A percentile compares a stretch with the other conserved stretches of the same genome.
Conservation (phyloP, 2,888 invertebrate genomes). For the Carabus problematicus region DNA sequence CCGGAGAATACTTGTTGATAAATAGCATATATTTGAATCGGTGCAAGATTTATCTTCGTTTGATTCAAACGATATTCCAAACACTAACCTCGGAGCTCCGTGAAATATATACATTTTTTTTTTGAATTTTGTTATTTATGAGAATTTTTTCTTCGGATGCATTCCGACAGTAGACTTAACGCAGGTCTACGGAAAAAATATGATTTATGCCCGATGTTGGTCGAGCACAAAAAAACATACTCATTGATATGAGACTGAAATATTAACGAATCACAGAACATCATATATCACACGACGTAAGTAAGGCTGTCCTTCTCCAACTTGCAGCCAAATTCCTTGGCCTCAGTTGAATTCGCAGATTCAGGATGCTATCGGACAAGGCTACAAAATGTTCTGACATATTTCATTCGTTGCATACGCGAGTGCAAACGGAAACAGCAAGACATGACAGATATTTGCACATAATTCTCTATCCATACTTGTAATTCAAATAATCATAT, state of each 20-base stretch:
- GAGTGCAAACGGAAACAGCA: constrained; percentile 14
- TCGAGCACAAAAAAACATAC: constrained; percentile 32
- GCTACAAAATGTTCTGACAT: not conserved
- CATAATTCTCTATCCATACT: too few relatives aligned
- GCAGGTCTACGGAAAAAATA: constrained; percentile 30
- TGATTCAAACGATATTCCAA: constrained; percentile 38
- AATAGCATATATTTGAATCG: constrained; percentile 33
- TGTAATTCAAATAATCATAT: too few relatives aligned
- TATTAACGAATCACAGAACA: constrained; percentile 35
- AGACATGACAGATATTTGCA: too few relatives aligned
- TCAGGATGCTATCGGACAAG: too few relatives aligned
- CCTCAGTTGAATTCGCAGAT: not conserved
- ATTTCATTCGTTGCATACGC: constrained; percentile 6
- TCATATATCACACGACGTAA: constrained; percentile 24
- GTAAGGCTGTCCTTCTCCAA: constrained; percentile 16
- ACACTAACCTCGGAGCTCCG: constrained; percentile 34
- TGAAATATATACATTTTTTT: constrained; percentile 35
- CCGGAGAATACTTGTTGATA: constrained; percentile 36
- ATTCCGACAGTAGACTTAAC: constrained; percentile 36
- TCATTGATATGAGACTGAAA: constrained; percentile 41
- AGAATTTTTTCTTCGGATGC: constrained; percentile 35
- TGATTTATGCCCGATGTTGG: constrained; percentile 34
- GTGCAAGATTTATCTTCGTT: constrained; percentile 37
- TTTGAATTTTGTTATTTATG: constrained; percentile 37
- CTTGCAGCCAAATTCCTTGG: constrained; percentile 1